Base-by-base conservation (phyloP, 2,113 vertebrate species). In the Mesocricetus auratus region DNA sequence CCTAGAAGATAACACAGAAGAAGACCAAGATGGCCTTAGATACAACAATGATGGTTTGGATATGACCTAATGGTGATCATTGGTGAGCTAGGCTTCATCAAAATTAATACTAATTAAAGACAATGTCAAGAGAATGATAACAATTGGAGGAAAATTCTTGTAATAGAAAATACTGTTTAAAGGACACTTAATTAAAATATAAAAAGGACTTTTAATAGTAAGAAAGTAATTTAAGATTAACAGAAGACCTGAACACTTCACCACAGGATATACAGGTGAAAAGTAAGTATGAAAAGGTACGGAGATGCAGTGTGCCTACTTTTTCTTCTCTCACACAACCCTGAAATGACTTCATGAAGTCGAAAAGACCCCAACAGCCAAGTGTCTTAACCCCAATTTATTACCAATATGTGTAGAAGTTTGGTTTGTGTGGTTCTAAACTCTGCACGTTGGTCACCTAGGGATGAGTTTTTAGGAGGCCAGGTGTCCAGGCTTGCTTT, bases 191-290 rank as follows among this genome's bases (percentile, higher is more conserved):
- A 16, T 82, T 45, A 47, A 89, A 85, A 94, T 33, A 91, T 24
- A 64, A 10, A 74, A 58, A 92, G 64, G 86, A n/a, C 94, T 92
- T 29, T 60, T 79, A 95, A 50, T 50, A 89, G 42, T 77, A 82
- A 93, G 36, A 79, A 90, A 90, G 29, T 53, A 66, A 74, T 92
- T 94, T 8, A 66, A 90, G 75, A 60, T 45, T 11, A 36, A 47
- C 47, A 89, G 68, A 89, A 81, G n/a, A 86, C 39, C 45, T 29
- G 56, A 69, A 86, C 31, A 15, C 11, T 17, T 58, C 31, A 62
- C 36, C 45, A 89, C 69, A 89, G 7, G 74, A 85, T 58, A 85
- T 1, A 31, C 5, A 31, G 24, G 62, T 79, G 29, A 45, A 26
- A 62, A 68, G 62, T 26, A 87, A 86, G 64, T 29, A 62, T 17